A percentile compares a stretch with the other conserved stretches of the same genome.
Evolutionary conservation across 2,113 vertebrate genomes (phyloP).

Genomic region (Nasalis larvatus): DNA sequence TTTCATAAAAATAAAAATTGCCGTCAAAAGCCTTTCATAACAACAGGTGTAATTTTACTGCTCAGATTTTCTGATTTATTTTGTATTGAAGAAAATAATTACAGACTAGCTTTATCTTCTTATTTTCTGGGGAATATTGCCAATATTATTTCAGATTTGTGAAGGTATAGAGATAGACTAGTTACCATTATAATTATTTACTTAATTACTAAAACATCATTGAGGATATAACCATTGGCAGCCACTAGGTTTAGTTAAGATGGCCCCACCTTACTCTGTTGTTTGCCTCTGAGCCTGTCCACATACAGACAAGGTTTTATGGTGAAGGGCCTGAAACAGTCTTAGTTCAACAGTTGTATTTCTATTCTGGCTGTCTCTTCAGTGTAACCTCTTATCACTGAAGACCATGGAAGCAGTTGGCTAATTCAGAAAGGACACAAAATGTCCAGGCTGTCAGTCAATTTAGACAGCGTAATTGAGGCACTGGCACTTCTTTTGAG

Average conservation of each 20-base stretch:
- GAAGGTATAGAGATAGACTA: background rate
- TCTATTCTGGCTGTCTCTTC: background rate
- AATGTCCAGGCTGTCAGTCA: background rate
- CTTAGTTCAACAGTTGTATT: background rate
- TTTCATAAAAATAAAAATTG: background rate
- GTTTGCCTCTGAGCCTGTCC: background rate
- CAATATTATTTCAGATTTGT: background rate
- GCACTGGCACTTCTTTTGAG: background rate
- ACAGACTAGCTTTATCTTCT: no score
- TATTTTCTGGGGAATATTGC: no score
- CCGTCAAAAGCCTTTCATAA: background rate
- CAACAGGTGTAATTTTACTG: background rate
- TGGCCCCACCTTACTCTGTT: background rate
- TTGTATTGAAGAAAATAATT: background rate
- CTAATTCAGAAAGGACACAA: background rate
- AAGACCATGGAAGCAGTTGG: background rate
- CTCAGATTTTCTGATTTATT: background rate
- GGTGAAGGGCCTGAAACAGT: background rate
- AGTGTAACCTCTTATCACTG: background rate
- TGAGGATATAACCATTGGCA: background rate
- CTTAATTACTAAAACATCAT: background rate
- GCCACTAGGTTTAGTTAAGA: background rate
- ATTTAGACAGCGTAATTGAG: background rate
- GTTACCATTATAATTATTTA: background rate
- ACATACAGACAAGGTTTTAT: background rate